These are phyloP conservation scores for Hydropotes inermis DNA, from an alignment of 2,113 vertebrate species.

Conservation along the genomic window DNA sequence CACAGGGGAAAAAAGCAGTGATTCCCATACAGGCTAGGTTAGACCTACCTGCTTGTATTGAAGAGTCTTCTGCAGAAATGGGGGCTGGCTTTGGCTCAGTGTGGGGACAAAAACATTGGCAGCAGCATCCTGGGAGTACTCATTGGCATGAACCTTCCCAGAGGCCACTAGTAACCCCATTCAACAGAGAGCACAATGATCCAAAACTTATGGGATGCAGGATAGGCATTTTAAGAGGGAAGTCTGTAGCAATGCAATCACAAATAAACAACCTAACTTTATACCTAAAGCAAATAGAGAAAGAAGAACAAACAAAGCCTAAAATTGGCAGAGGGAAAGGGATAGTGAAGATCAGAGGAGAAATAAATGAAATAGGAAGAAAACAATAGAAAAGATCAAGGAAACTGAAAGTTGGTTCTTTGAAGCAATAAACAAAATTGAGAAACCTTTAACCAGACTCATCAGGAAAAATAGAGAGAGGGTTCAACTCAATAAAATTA, in stretches of 20 bases:
- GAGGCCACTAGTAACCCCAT: not conserved
- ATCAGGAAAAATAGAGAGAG: rapidly evolving
- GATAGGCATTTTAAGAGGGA: not conserved
- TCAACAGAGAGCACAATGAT: not conserved
- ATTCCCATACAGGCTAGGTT: not conserved
- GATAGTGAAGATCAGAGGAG: not conserved
- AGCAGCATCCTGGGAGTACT: not conserved
- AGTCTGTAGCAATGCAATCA: not conserved
- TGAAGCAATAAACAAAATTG: not conserved
- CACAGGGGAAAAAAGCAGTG: not conserved
- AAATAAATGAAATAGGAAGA: not conserved
- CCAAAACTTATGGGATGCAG: not conserved
- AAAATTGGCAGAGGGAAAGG: not conserved
- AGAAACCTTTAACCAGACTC: not conserved
- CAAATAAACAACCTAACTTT: not conserved
- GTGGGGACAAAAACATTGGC: not conserved
- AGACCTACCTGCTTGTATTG: not conserved
- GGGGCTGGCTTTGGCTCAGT: not conserved
- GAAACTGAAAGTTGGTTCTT: not conserved
- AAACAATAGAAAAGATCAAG: not conserved
- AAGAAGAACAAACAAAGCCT: not conserved
- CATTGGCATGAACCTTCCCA: not conserved
- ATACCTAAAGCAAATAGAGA: not conserved
- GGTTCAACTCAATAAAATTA: not conserved
- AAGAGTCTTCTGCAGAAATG: not conserved